Conservation (phyloP, 1,140 invertebrate genomes). For the Muscidifurax raptorellus region DNA sequence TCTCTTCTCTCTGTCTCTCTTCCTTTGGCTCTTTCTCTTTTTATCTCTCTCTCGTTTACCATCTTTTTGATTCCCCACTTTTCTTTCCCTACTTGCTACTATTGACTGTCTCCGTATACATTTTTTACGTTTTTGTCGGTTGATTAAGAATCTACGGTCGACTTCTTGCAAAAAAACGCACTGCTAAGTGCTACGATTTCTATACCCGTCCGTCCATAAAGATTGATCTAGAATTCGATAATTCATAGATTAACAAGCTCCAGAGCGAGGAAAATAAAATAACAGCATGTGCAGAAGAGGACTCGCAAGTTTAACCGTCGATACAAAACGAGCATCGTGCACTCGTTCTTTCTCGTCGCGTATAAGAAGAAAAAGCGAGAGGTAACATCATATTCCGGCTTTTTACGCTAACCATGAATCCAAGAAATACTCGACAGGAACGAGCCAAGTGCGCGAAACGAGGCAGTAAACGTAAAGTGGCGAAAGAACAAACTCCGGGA, state of each 20-base stretch:
- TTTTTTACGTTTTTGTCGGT: not conserved
- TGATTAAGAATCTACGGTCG: not conserved
- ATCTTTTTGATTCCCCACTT: constrained; percentile 13
- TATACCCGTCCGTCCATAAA: too few relatives aligned
- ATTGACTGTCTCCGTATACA: not conserved
- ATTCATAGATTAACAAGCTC: too few relatives aligned
- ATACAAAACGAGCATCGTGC: not conserved
- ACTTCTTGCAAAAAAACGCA: too few relatives aligned
- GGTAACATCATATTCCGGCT: constrained; percentile 36
- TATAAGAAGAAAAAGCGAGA: not conserved
- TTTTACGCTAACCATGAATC: constrained; percentile 33
- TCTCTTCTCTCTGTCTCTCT: not conserved
- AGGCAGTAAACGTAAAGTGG: constrained; percentile 47
- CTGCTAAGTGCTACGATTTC: too few relatives aligned
- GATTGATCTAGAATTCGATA: too few relatives aligned
- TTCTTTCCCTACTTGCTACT: not conserved
- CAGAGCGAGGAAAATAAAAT: too few relatives aligned
- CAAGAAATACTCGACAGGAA: constrained; percentile 16
- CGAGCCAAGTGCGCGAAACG: constrained; percentile 42
- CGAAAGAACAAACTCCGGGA: constrained; percentile 39
- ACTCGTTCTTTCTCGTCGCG: not conserved
- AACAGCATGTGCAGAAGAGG: too few relatives aligned
- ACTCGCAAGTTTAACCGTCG: not conserved
- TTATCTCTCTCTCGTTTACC: not conserved
- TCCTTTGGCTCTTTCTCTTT: not conserved